Percentiles rank a stretch among this genome's conserved stretches.
phyloP scores from a whole-genome alignment of 2,113 vertebrate species.

The Rhegmatorhina hoffmannsi region DNA sequence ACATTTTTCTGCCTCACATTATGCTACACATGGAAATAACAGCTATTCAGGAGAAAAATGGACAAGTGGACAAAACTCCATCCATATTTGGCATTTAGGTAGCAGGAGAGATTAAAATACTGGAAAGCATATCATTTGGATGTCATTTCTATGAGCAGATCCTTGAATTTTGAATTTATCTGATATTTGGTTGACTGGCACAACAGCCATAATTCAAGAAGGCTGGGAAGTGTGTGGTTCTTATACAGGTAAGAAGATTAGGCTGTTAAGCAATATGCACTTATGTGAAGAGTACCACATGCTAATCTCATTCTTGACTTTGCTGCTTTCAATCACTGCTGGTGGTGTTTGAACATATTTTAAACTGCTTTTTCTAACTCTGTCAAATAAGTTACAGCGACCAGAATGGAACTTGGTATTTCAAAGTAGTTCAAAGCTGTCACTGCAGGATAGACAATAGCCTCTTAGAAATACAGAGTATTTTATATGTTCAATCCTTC shows the following conservation, averaged over 20 bases:
- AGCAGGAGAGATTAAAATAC: slow-evolving; percentile 7
- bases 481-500: neutral
- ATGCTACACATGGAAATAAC: neutral
- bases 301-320: slow-evolving; percentile 45
- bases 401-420: neutral
- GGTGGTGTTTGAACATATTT: neutral
- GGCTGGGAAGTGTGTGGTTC: neutral
- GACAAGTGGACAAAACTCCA: neutral
- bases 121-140: slow-evolving; percentile 30
- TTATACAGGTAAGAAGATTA: slow-evolving; percentile 33
- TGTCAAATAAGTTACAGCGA: neutral
- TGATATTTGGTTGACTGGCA: slow-evolving; percentile 13
- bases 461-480: neutral
- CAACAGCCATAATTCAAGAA: slow-evolving; percentile 20
- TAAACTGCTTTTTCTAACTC: slow-evolving; percentile 23
- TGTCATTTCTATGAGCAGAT: slow-evolving; percentile 5
- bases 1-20: neutral
- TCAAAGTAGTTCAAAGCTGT: slow-evolving; percentile 17
- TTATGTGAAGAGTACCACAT: slow-evolving; percentile 30
- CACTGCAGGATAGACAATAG: slow-evolving; percentile 1
- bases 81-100: neutral
- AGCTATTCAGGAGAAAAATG: neutral
- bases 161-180: slow-evolving; percentile 37
- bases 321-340: neutral
- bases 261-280: slow-evolving; percentile 40